phyloP scores from a whole-genome alignment of 1,140 invertebrate genomes.

The Achatina immaculata region DNA sequence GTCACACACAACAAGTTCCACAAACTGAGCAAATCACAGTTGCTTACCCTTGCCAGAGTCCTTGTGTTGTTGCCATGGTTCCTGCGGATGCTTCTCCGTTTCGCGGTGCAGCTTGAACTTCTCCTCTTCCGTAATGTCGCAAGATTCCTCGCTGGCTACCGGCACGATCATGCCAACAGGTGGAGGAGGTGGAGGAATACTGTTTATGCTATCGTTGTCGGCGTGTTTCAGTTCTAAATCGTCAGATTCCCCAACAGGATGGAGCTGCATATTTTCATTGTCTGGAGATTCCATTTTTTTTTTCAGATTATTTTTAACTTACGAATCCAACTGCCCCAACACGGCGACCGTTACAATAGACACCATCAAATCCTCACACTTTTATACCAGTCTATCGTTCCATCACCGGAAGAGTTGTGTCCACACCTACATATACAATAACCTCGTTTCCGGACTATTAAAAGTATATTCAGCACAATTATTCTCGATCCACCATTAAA shows the following conservation, averaged over 20 bases:
- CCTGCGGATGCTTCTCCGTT: neutral
- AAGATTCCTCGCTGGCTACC: slow-evolving; percentile 27
- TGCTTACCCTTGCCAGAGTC: neutral
- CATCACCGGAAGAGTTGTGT: too few species aligned
- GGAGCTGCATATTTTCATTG: neutral
- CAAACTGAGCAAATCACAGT: neutral
- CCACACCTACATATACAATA: too few species aligned
- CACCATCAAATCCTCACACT: neutral
- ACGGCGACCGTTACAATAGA: neutral
- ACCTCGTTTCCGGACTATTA: too few species aligned
- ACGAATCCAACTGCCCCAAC: neutral
- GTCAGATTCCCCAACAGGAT: neutral
- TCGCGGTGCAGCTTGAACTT: neutral
- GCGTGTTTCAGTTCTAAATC: slow-evolving; percentile 38
- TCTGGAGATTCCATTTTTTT: neutral
- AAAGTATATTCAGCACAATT: too few species aligned
- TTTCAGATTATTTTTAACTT: neutral
- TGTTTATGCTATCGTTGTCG: slow-evolving; percentile 41
- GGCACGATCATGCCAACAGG: slow-evolving; percentile 36
- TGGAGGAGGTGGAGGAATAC: slow-evolving; percentile 34
- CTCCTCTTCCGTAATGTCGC: slow-evolving; percentile 33
- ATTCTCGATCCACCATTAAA: too few species aligned
- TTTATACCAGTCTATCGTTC: neutral
- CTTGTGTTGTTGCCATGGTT: neutral
- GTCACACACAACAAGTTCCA: too few species aligned